phyloP scores from a whole-genome alignment of 2,888 invertebrate genomes.

The Trichopria drosophilae region DNA sequence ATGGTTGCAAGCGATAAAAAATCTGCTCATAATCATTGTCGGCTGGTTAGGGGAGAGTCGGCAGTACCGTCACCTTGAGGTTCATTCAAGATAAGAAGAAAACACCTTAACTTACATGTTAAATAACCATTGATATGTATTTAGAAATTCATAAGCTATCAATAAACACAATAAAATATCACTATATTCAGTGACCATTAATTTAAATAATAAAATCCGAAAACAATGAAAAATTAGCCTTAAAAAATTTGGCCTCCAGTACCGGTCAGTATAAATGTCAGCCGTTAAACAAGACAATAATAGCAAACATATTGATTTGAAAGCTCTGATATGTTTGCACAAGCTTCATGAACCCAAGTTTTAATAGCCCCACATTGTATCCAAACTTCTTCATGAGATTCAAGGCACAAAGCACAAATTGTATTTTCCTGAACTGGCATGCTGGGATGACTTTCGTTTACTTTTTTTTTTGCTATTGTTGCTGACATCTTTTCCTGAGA shows the following conservation, averaged over 20 bases:
- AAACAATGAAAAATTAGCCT: slow-evolving; percentile 4
- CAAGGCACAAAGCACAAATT: too few species aligned
- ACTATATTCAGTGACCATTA: slow-evolving; percentile 7
- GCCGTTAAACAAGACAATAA: slow-evolving; percentile 9
- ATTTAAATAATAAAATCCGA: slow-evolving; percentile 8
- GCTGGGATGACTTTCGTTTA: too few species aligned
- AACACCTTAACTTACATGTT: too few species aligned
- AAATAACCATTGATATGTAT: not conserved
- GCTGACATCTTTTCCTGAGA: too few species aligned
- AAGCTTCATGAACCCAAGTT: too few species aligned
- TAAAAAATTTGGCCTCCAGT: slow-evolving; percentile 10
- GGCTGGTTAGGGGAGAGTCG: not conserved
- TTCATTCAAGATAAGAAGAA: not conserved
- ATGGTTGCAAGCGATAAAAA: too few species aligned
- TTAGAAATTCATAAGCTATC: not conserved
- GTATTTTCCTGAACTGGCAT: too few species aligned
- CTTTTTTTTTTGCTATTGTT: too few species aligned
- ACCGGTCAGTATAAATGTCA: slow-evolving; percentile 13
- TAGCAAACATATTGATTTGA: slow-evolving; percentile 16
- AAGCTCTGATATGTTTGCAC: slow-evolving; percentile 7
- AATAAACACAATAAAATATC: slow-evolving; percentile 8
- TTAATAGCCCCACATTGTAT: too few species aligned
- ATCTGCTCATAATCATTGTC: too few species aligned
- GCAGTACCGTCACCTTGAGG: not conserved
- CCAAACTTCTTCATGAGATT: too few species aligned